These are phyloP conservation scores for Scelioninae gen. 2 DNA, from an alignment of 2,888 invertebrate genomes.

Conservation along the genomic window DNA sequence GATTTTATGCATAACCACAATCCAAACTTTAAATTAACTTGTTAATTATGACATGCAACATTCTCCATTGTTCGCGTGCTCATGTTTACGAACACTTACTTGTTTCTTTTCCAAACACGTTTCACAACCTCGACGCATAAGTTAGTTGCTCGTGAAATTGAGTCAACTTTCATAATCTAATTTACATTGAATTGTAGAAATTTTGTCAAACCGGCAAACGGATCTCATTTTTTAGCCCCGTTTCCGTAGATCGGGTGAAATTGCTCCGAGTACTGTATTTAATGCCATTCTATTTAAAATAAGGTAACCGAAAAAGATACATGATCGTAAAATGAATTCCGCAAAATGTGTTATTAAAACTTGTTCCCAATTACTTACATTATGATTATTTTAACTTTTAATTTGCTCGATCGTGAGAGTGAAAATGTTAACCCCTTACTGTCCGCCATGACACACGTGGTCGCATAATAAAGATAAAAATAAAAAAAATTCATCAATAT, in stretches of 20 bases:
- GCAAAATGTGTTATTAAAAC: too few species aligned
- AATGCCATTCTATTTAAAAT: too few species aligned
- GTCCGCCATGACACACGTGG: too few species aligned
- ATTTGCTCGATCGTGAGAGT: too few species aligned
- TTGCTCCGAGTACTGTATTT: too few species aligned
- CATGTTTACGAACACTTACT: conserved; percentile 28
- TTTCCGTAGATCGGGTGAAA: neutral
- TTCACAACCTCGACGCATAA: conserved; percentile 35
- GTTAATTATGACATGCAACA: conserved; percentile 38
- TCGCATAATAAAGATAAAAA: too few species aligned
- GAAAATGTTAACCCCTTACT: too few species aligned
- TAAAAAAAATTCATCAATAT: too few species aligned
- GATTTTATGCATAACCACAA: conserved; percentile 2
- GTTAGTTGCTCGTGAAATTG: conserved; percentile 42
- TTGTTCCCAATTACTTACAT: too few species aligned
- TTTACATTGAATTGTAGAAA: conserved; percentile 54
- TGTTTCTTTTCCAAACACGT: conserved; percentile 31
- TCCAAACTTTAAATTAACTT: conserved; percentile 33
- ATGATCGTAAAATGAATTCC: too few species aligned
- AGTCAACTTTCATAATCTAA: conserved; percentile 51
- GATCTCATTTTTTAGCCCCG: conserved; percentile 1
- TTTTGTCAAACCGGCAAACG: conserved; percentile 38
- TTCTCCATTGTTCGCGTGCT: conserved; percentile 30
- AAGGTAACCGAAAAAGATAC: too few species aligned
- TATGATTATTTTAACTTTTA: too few species aligned